Percentiles rank a stretch among this genome's conserved stretches.
These are phyloP conservation scores for Liodrosophila aerea DNA, from an alignment of 2,888 invertebrate species.

Conservation along the genomic window DNA sequence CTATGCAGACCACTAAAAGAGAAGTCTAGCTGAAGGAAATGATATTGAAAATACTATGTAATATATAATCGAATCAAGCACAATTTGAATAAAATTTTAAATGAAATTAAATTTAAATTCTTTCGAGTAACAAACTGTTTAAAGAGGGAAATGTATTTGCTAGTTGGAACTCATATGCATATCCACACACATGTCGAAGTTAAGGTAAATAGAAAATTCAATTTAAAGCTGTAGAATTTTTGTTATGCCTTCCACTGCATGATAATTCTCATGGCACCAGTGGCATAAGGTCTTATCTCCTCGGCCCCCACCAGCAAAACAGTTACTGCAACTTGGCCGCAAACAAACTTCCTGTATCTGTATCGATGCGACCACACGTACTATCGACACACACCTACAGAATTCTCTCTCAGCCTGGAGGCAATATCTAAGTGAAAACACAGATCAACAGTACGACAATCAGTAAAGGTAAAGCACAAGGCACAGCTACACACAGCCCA, in stretches of 20 bases:
- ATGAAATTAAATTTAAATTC: too few relatives aligned
- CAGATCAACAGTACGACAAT: slow-evolving; percentile 75
- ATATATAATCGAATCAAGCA: too few relatives aligned
- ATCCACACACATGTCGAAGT: slow-evolving; percentile 31
- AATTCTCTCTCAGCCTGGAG: slow-evolving; percentile 28
- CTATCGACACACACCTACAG: slow-evolving; percentile 22
- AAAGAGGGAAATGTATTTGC: slow-evolving; percentile 5
- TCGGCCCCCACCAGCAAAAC: slow-evolving; percentile 8
- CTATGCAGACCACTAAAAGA: too few relatives aligned
- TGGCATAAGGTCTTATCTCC: slow-evolving; percentile 52
- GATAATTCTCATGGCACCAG: slow-evolving; percentile 47
- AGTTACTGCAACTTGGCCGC: slow-evolving; percentile 58
- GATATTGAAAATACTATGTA: too few relatives aligned
- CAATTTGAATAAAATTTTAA: too few relatives aligned
- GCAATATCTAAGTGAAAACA: slow-evolving; percentile 76
- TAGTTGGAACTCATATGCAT: slow-evolving; percentile 1
- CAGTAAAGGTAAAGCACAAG: slow-evolving; percentile 51
- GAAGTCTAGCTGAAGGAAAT: too few relatives aligned
- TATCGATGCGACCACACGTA: slow-evolving; percentile 66
- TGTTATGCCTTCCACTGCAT: background rate
- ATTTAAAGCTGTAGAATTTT: slow-evolving; percentile 63
- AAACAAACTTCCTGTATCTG: slow-evolving; percentile 76
- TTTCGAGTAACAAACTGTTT: too few relatives aligned
- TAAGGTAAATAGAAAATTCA: slow-evolving; percentile 69
- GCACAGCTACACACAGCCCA: slow-evolving; percentile 2